Evolutionary conservation across 2,113 vertebrate genomes (phyloP), one percentile per base, ranked within the genome.

Genomic region (Puffinus mauretanicus): DNA sequence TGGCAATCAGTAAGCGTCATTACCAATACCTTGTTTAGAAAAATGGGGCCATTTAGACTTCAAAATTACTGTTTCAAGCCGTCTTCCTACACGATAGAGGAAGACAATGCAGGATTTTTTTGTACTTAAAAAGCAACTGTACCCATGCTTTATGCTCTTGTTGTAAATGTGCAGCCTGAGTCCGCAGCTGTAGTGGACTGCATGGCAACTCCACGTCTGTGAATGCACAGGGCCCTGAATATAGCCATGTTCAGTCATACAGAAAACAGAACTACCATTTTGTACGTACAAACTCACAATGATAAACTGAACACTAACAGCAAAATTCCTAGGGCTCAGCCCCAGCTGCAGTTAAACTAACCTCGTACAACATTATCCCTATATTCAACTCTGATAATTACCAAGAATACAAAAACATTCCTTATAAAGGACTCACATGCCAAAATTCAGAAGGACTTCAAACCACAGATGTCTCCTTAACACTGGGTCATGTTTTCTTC

Each of bases 381-480:
- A 65, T 86, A 79, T 77, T 93, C 86, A 76, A 86, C 94, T 89
- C 92, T 36, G 84, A 36, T 77, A 91, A 54, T 80, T 88, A 94
- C 79, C 60, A 83, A 92, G 64, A 90, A 78, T 54, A 93, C 82
- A 90, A 96, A 96, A 92, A 76, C 77, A 70, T 83, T 92, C 94
- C 95, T 96, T 95, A 94, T 70, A 86, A 90, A 87, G 91, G 92
- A 95, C 69, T 93, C 16, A 0, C 64, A 55, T 15, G 70, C 51
- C 89, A 93, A 47, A 93, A 88, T 81, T 77, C 78, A 88, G 62
- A 85, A 67, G 94, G 87, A 84, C 54, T 67, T 78, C 86, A 93
- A 75, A 78, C 62, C 86, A 72, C 69, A 34, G 42, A 61, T 32
- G 54, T 71, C 86, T 96, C 85, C 73, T 54, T 70, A 81, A 77